Evolutionary conservation across 2,797 vertebrate genomes (phyloP), one percentile per base, ranked within the genome.

Genomic region (Gymnoscopelus braueri): DNA sequence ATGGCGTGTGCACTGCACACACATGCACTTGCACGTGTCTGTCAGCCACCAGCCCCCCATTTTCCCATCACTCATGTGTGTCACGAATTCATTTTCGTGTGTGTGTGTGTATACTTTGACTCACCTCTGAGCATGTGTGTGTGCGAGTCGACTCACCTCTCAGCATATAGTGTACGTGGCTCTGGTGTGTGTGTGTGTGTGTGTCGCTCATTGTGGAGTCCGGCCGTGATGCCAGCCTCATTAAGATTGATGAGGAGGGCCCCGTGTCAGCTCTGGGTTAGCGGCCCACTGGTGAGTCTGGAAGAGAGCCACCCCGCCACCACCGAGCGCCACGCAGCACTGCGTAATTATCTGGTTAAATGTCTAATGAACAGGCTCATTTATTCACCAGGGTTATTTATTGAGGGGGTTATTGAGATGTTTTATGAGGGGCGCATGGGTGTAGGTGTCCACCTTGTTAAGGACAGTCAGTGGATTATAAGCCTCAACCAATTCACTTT

Each of bases 301-400:
- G 70, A 77, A 63, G 63, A 83, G 71, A 72, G 78, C 78, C 65
- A 74, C 75, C 78, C 80, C 60, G 77, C 80, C 71, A 73, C 72
- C 19, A 55, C 85, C 74, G 61, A 14, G 69, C 78, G 82, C 81
- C 64, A 66, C 77, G 65, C 70, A 26, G 67, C 84, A 71, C 74
- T 32, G 69, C 71, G 65, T 91, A 91, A 93, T 92, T 90, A 91
- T 82, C 87, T 91, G 88, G 81, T 92, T 93, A 89, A 90, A 89
- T 82, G 83, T 90, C 86, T 90, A 93, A 90, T 89, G 85, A 92
- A 80, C 78, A 61, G 75, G 80, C 77, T 90, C 81, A 92, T 93
- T 92, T 91, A 93, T 93, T 92, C 88, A 88, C 84, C 88, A 86
- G 79, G 77, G 65, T 89, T 93, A 92, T 94, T 93, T 90, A 88